Evolutionary conservation across 1,140 invertebrate species (phyloP).

Genomic region (Batillaria attramentaria): DNA sequence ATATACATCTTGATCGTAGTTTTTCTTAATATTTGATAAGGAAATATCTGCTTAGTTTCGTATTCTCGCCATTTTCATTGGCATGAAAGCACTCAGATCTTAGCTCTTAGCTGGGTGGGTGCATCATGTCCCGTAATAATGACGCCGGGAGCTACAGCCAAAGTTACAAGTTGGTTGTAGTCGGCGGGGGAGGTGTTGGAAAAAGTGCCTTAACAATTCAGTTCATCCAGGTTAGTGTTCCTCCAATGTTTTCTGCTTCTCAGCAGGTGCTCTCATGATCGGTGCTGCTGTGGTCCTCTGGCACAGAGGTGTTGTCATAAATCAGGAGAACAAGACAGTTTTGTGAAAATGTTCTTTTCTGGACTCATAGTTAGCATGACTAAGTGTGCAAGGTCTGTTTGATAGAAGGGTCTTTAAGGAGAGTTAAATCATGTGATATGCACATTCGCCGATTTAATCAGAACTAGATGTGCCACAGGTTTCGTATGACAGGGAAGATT

Average conservation of each 20-base stretch:
- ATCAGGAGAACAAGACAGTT: too few relatives aligned
- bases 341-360: too few relatives aligned
- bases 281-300: too few relatives aligned
- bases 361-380: too few relatives aligned
- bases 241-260: background rate
- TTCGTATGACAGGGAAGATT: too few relatives aligned
- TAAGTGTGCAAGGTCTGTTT: too few relatives aligned
- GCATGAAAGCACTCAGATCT: slow-evolving; percentile 23
- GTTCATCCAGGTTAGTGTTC: slow-evolving; percentile 92
- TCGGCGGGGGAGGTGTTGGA: slow-evolving; percentile 98
- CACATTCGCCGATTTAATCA: too few relatives aligned
- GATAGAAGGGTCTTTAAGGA: too few relatives aligned
- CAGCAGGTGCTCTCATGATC: background rate
- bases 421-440: too few relatives aligned
- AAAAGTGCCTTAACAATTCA: slow-evolving; percentile 99
- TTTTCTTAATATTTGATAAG: background rate
- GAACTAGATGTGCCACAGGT: too few relatives aligned
- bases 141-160: slow-evolving; percentile 64
- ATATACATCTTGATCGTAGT: background rate
- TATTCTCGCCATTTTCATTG: slow-evolving; percentile 27
- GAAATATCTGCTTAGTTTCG: slow-evolving; percentile 20
- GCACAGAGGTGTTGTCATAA: too few relatives aligned
- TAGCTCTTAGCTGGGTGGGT: slow-evolving; percentile 21
- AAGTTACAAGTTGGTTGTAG: slow-evolving; percentile 96
- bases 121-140: slow-evolving; percentile 57